phyloP scores from a whole-genome alignment of 2,888 invertebrate genomes.

The Volucella bombylans region DNA sequence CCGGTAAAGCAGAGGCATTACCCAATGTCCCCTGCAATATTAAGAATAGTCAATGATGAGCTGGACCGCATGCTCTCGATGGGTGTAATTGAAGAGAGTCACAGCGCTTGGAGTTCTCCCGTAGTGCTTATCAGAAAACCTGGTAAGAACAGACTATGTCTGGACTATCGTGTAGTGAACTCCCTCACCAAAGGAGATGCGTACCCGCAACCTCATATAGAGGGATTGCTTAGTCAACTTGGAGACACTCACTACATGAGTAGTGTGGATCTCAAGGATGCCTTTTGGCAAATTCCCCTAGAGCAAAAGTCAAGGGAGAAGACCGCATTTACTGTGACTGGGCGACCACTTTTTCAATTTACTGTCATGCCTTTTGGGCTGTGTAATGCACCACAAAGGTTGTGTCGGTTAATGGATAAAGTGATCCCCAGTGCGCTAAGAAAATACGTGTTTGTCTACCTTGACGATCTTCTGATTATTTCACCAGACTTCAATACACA shows the following conservation, averaged over 20 bases:
- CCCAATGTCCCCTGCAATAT: too few relatives aligned
- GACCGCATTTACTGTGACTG: conserved; percentile 76
- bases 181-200: conserved; percentile 71
- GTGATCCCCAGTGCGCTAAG: conserved; percentile 5
- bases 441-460: neutral
- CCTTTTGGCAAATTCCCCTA: conserved; percentile 54
- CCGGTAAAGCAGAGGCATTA: too few relatives aligned
- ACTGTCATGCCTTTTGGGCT: conserved; percentile 64
- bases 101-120: conserved; percentile 76
- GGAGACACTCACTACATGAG: conserved; percentile 52
- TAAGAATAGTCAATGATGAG: neutral
- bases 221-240: conserved; percentile 19
- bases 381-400: conserved; percentile 47
- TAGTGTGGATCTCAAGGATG: conserved; percentile 70
- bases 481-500: conserved; percentile 17
- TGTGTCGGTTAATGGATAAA: conserved; percentile 1
- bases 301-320: conserved; percentile 20
- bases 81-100: conserved; percentile 76
- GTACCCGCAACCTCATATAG: conserved; percentile 56
- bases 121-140: conserved; percentile 74
- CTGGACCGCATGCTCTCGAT: conserved; percentile 76
- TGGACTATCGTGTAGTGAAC: conserved; percentile 77
- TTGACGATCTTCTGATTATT: neutral
- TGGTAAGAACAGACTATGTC: conserved; percentile 73
- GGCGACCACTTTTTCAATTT: conserved; percentile 47